A percentile compares a stretch with the other conserved stretches of the same genome.
These are phyloP conservation scores for Acropora yongei DNA, from an alignment of 64 coral and sea anemone species.

Conservation along the genomic window DNA sequence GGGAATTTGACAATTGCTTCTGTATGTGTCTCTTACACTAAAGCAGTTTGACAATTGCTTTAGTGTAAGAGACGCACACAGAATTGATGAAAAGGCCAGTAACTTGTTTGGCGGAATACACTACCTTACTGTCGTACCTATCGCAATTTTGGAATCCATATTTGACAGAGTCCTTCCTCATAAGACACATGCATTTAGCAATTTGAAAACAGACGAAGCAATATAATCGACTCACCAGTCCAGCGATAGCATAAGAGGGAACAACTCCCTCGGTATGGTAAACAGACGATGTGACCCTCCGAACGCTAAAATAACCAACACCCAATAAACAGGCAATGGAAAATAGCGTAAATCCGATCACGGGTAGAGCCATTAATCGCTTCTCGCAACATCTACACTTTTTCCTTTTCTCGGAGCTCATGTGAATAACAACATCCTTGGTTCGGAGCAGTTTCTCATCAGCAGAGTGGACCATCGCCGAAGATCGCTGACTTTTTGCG, in stretches of 20 bases:
- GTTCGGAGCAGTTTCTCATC: constrained; percentile 40
- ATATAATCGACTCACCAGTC: constrained; percentile 56
- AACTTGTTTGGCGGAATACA: not conserved
- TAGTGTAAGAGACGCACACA: too few relatives aligned
- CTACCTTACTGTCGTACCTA: not conserved
- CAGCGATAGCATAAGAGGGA: constrained; percentile 61
- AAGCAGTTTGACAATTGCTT: too few relatives aligned
- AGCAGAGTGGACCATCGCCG: not conserved
- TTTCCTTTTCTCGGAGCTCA: not conserved
- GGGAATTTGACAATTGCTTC: not conserved
- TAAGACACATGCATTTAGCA: not conserved
- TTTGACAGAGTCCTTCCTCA: not conserved
- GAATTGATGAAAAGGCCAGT: too few relatives aligned
- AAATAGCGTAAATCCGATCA: constrained; percentile 76
- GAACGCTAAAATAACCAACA: constrained; percentile 76
- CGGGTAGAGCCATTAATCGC: constrained; percentile 61
- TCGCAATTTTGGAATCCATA: not conserved
- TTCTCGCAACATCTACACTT: constrained; percentile 76
- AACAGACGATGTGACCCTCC: constrained; percentile 55
- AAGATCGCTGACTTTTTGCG: constrained; percentile 6
- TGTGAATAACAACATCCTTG: constrained; percentile 39
- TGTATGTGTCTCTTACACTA: not conserved
- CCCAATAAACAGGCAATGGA: constrained; percentile 76
- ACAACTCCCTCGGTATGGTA: constrained; percentile 65
- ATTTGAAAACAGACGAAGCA: not conserved